Percentiles rank a stretch among this genome's conserved stretches.
Evolutionary conservation across 2,113 vertebrate genomes (phyloP).

Genomic region (Sander lucioperca): DNA sequence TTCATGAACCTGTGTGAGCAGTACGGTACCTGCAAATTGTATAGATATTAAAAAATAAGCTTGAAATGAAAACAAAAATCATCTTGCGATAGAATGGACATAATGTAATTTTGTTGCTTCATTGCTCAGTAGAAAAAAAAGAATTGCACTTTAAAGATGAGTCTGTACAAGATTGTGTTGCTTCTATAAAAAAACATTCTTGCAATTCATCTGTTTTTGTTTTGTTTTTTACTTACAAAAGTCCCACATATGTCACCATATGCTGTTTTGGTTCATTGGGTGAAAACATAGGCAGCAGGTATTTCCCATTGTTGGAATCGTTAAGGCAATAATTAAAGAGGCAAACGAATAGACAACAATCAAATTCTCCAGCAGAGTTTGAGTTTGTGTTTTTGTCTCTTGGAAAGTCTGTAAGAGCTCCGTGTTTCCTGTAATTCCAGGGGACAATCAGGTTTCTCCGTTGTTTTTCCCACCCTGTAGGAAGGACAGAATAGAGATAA

Average conservation of each 20-base stretch:
- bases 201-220: not conserved
- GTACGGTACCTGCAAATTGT: no score
- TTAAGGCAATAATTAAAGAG: slow-evolving; percentile 35
- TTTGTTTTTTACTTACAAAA: not conserved
- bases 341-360: not conserved
- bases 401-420: slow-evolving; percentile 7
- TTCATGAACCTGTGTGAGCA: no score
- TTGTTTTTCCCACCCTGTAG: slow-evolving; percentile 17
- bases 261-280: not conserved
- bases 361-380: slow-evolving; percentile 8
- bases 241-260: not conserved
- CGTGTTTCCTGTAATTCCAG: not conserved
- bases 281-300: not conserved
- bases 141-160: slow-evolving; percentile 6
- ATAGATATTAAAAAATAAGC: not conserved
- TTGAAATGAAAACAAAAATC: not conserved
- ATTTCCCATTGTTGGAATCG: not conserved
- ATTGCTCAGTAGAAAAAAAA: slow-evolving; percentile 50
- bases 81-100: not conserved
- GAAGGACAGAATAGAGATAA: slow-evolving; percentile 4
- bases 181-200: not conserved
- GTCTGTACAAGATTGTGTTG: slow-evolving; percentile 7
- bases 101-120: slow-evolving; percentile 14
- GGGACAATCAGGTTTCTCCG: not conserved
- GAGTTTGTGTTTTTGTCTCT: not conserved